Evolutionary conservation across 2,888 invertebrate genomes (phyloP).

Genomic region (Sericinus montela): DNA sequence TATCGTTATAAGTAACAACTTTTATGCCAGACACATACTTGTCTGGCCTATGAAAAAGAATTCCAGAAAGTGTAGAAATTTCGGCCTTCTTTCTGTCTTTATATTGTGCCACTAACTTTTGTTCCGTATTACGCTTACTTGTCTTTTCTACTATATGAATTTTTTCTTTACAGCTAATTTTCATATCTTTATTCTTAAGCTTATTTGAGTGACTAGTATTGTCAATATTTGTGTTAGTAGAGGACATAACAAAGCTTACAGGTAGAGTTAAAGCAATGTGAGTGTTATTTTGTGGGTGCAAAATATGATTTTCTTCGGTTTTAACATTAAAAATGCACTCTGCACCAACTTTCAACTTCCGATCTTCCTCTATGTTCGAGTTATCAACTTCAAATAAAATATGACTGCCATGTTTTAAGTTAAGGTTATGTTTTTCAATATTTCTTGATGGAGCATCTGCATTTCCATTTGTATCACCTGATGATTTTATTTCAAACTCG

Average conservation of each 20-base stretch:
- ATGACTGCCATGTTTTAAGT: neutral
- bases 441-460: neutral
- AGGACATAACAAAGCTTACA: neutral
- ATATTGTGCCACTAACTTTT: neutral
- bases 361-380: neutral
- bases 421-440: neutral
- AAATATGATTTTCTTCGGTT: neutral
- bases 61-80: constrained; percentile 53
- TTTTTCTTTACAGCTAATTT: neutral
- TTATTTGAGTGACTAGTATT: neutral
- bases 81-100: constrained; percentile 22
- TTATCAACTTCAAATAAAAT: neutral
- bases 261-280: constrained; percentile 3
- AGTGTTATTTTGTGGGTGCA: neutral
- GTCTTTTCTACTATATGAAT: neutral
- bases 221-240: constrained; percentile 8
- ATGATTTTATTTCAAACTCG: too few relatives aligned
- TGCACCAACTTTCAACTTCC: neutral
- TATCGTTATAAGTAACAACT: constrained; percentile 10
- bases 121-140: neutral
- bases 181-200: neutral
- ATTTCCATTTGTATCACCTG: neutral
- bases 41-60: constrained; percentile 42
- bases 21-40: constrained; percentile 22
- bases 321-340: neutral